Evolutionary conservation across 2,113 vertebrate genomes (phyloP), one percentile per base, ranked within the genome.

Genomic region (Pyxicephalus adspersus): DNA sequence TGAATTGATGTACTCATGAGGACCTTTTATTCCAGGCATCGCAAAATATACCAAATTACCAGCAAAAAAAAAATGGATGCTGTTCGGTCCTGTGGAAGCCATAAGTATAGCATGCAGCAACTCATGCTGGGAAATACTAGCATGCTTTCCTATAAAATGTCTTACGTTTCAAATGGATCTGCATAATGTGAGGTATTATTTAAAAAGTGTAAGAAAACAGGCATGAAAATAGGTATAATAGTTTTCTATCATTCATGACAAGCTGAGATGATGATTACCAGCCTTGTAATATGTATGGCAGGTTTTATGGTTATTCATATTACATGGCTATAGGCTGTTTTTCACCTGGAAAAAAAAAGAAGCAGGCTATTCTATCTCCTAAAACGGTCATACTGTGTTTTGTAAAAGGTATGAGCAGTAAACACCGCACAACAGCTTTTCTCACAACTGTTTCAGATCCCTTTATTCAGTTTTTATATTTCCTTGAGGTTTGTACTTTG

Each of bases 181-280:
- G 22, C 18, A 38, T 25, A 76, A 76, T 50, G 57, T 20, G 19
- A 25, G 74, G 38, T 76, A 13, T 76, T 76, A 38, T 25, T 34
- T 23, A 75, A 60, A n/a, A 74, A 3, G 13, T 58, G n/a, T 3
- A 58, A 34, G 18, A 73, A 57, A 70, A 72, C 51, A 25, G 6
- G 18, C 26, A 19, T 72, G 15, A 55, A 72, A 72, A 72, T 55
- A 26, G 51, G 5, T 54, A 55, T 55, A 55, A 72, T 29, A 25
- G 25, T 29, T 28, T 26, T 17, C 51, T 72, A 50, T 18, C n/a
- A 4, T 22, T 61, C 11, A 15, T 61, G 22, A 61, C 58, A 23
- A 61, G 58, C 58, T 22, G 22, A 23, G 58, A 22, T 23, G 25
- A 22, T 64, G 28, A 5, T 31, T 61, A 61, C 22, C 22, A 61